phyloP scores from a whole-genome alignment of 2,797 vertebrate species.

The Characodon lateralis region DNA sequence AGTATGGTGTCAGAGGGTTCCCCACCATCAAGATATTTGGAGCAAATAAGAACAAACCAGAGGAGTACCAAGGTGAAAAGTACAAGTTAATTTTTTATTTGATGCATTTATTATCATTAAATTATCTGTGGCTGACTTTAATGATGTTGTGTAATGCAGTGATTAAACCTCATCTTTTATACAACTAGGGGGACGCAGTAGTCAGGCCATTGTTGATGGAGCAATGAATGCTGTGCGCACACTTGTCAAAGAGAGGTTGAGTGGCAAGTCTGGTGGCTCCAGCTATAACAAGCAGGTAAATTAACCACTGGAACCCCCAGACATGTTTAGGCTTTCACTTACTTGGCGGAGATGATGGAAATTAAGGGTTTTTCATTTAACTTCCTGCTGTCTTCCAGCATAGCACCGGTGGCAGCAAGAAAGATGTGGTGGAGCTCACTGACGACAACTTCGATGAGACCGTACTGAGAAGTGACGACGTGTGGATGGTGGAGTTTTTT shows the following conservation, averaged over 20 bases:
- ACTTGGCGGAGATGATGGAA: neutral
- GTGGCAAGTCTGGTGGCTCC: constrained; percentile 84
- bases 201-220: constrained; percentile 90
- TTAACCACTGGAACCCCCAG: neutral
- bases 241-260: constrained; percentile 90
- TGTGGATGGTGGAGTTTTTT: constrained; percentile 99
- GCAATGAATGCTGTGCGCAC: constrained; percentile 85
- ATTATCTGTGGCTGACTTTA: no score
- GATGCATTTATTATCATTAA: neutral
- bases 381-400: constrained; percentile 15
- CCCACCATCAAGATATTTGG: constrained; percentile 98
- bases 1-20: constrained; percentile 92
- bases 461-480: constrained; percentile 84
- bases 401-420: constrained; percentile 79
- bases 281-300: constrained; percentile 81
- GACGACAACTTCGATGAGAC: constrained; percentile 92
- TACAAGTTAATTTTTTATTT: neutral
- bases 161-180: constrained; percentile 2
- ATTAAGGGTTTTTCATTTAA: neutral
- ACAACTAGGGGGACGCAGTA: constrained; percentile 86
- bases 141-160: neutral
- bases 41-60: constrained; percentile 92
- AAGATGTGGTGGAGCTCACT: constrained; percentile 91
- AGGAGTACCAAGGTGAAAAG: constrained; percentile 93
- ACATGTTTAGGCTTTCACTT: fast-evolving